Base-by-base conservation (phyloP, 2,113 vertebrate species). In the Tenebrosternarchus preto region DNA sequence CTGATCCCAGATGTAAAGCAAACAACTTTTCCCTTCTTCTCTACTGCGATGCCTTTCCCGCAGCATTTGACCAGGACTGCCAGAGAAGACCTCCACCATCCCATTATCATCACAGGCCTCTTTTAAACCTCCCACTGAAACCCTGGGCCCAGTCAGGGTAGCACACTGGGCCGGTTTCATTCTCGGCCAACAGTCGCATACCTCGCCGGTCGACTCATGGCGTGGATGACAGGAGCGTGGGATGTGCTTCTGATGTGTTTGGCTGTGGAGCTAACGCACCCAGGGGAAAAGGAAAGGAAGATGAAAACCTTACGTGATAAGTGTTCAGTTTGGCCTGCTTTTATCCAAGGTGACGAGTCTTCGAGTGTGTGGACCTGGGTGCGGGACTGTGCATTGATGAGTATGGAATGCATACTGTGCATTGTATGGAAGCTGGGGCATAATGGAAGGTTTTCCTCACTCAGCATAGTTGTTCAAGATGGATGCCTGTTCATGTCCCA, bases 381-480 rank as follows among this genome's bases (percentile, higher is more conserved):
- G 2, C 16, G 1, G 16, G 31, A n/a, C 24, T n/a, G n/a, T n/a
- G 7, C 9, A 2, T 66, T 39, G 33, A 67, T 36, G n/a, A 20
- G 29, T 57, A 36, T 43, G 27, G 50, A 50, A 57, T 55, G 33
- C n/a, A n/a, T n/a, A n/a, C n/a, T n/a, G n/a, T n/a, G 20, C 61
- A 56, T 39, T 16, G 59, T 3, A 20, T 56, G 33, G 25, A 63
- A 69, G 74, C 33, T 5, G 55, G 24, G 57, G 31, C 22, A 39
- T 22, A 33, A 16, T 22, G 19, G 31, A 22, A 24, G 61, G 64
- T 16, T 27, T 22, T 56, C 31, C 43, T 29, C 33, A 39, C 70
- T 55, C 83, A 78, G 80, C 69, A 83, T 85, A 84, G 87, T 88
- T 86, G 79, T 75, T 69, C 70, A 50, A 77, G 76, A 82, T 80